Evolutionary conservation across 2,888 invertebrate species (phyloP).

Genomic region (Erannis defoliaria): DNA sequence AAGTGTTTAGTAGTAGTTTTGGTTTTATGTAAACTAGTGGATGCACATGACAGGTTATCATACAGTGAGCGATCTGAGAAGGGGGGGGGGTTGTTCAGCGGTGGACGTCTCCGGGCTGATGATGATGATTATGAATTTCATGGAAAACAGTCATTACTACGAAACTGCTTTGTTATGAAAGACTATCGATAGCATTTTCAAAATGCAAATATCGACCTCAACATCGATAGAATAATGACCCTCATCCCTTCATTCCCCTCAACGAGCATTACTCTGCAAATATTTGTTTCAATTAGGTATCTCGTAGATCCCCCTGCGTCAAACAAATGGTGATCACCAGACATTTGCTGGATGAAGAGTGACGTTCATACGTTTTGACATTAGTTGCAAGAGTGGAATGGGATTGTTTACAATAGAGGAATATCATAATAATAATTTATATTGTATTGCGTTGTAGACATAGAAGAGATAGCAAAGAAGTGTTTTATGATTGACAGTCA

Average conservation of each 20-base stretch:
- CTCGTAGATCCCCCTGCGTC: slow-evolving; percentile 64
- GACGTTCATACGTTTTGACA: slow-evolving; percentile 57
- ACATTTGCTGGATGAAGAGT: slow-evolving; percentile 70
- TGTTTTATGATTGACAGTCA: not conserved
- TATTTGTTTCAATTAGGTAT: slow-evolving; percentile 84
- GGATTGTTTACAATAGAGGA: not conserved
- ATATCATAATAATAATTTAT: no score
- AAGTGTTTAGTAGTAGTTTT: no score
- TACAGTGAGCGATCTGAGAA: no score
- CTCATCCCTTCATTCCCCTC: slow-evolving; percentile 46
- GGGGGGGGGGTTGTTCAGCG: no score
- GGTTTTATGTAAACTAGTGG: no score
- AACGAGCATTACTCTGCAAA: slow-evolving; percentile 68
- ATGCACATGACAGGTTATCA: no score
- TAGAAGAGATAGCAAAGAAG: not conserved
- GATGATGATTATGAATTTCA: no score
- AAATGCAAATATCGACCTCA: slow-evolving; percentile 18
- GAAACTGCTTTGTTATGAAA: no score
- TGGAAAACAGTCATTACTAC: no score
- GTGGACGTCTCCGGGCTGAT: no score
- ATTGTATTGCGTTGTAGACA: not conserved
- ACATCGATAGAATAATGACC: slow-evolving; percentile 39
- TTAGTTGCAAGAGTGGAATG: slow-evolving; percentile 34
- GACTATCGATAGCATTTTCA: not conserved
- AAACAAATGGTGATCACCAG: slow-evolving; percentile 76